A percentile compares a stretch with the other conserved stretches of the same genome.
These are phyloP conservation scores for Phalacrocorax aristotelis DNA, from an alignment of 2,113 vertebrate species.

Conservation along the genomic window DNA sequence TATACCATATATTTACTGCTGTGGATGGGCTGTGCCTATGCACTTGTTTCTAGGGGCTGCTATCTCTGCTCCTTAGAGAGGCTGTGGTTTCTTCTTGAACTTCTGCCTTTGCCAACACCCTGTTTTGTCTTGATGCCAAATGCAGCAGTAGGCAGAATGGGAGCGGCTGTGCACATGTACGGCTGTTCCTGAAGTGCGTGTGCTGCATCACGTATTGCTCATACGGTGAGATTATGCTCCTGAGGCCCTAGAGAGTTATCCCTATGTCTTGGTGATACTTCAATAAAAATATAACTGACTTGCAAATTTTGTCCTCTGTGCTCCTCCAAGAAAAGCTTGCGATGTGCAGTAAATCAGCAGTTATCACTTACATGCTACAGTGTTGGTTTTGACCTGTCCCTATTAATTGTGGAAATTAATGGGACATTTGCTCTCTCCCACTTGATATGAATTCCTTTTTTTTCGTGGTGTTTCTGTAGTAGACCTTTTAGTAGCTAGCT, in stretches of 20 bases:
- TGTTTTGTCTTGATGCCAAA: not conserved
- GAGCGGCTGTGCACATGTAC: not conserved
- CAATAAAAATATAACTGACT: not conserved
- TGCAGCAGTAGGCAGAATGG: not conserved
- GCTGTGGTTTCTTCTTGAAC: not conserved
- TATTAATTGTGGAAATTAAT: not conserved
- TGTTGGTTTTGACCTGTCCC: not conserved
- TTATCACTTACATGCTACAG: not conserved
- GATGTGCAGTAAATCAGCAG: not conserved
- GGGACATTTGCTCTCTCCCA: not conserved
- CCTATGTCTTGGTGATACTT: not conserved
- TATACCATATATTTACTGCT: not conserved
- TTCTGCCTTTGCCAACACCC: not conserved
- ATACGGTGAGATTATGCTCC: rapidly evolving
- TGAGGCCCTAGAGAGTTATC: not conserved
- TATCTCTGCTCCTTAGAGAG: not conserved
- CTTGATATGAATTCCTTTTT: not conserved
- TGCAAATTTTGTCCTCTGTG: not conserved
- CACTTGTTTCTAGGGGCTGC: not conserved
- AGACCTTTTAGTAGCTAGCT: not conserved
- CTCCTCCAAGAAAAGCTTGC: not conserved
- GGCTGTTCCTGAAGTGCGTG: not conserved
- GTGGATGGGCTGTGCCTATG: not conserved
- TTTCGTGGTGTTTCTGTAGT: not conserved
- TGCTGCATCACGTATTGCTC: not conserved